A percentile compares a stretch with the other conserved stretches of the same genome.
Evolutionary conservation across 2,113 vertebrate species (phyloP).

Genomic region (Crotalus helleri): DNA sequence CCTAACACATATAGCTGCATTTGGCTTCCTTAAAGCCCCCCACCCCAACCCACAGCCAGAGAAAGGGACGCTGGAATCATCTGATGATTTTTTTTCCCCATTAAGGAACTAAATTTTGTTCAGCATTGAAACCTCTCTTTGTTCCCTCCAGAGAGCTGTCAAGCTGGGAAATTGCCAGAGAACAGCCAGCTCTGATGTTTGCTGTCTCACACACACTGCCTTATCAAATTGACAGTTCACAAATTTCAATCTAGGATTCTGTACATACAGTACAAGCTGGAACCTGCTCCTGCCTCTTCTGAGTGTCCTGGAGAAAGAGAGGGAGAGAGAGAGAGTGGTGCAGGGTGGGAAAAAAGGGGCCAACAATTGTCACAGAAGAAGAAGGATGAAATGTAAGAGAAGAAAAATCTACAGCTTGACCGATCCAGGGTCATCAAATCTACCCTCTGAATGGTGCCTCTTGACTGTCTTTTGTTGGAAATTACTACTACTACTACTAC

Average conservation of each 20-base stretch:
- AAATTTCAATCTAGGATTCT: slow-evolving; percentile 37
- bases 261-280: slow-evolving; percentile 34
- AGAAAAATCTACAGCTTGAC: neutral
- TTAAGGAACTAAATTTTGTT: slow-evolving; percentile 45
- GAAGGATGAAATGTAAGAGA: neutral
- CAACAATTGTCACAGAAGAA: neutral
- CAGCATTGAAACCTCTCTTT: slow-evolving; percentile 27
- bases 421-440: neutral
- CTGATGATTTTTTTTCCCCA: slow-evolving; percentile 4
- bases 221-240: slow-evolving; percentile 53
- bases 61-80: slow-evolving; percentile 40
- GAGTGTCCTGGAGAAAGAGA: neutral
- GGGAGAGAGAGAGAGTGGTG: fast-evolving
- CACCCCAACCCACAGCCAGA: neutral
- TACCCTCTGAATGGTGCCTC: neutral
- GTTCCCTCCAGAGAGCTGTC: slow-evolving; percentile 41
- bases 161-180: slow-evolving; percentile 52
- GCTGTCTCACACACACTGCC: slow-evolving; percentile 25
- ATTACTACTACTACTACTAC: neutral
- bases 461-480: neutral
- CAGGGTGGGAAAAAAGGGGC: neutral
- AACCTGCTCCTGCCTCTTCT: slow-evolving; percentile 31
- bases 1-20: neutral
- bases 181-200: slow-evolving; percentile 61
- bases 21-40: neutral